These are phyloP conservation scores for Sternotherus odoratus DNA, from an alignment of 2,797 vertebrate genomes.

Conservation along the genomic window DNA sequence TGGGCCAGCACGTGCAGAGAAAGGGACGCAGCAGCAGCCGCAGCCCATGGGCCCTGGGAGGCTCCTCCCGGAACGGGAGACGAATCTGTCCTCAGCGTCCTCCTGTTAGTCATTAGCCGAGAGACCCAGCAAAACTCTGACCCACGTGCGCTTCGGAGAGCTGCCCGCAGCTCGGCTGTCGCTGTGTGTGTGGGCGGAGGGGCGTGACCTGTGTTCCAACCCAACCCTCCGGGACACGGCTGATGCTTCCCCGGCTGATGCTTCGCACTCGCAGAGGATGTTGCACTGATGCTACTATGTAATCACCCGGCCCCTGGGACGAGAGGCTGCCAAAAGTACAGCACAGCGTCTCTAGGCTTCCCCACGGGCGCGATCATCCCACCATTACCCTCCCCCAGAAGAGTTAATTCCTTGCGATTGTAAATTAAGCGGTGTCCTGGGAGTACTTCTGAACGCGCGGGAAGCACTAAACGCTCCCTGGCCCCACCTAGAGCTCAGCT, in stretches of 20 bases:
- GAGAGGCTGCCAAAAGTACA: slow-evolving; percentile 76
- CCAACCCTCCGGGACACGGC: not conserved
- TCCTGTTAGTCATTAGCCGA: not conserved
- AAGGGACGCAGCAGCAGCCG: not conserved
- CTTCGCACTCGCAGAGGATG: slow-evolving; percentile 70
- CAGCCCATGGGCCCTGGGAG: not conserved
- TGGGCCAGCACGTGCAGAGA: not conserved
- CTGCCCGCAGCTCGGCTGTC: not conserved
- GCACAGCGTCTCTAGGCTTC: slow-evolving; percentile 70
- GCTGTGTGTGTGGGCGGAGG: slow-evolving; percentile 22
- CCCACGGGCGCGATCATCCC: slow-evolving; percentile 66
- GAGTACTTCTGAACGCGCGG: not conserved
- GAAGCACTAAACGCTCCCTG: not conserved
- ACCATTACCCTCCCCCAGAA: slow-evolving; percentile 51
- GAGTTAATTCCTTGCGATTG: slow-evolving; percentile 65
- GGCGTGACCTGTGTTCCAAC: slow-evolving; percentile 43
- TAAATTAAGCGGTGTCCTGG: slow-evolving; percentile 43
- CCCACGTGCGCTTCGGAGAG: slow-evolving; percentile 1
- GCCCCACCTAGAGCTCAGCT: slow-evolving; percentile 58
- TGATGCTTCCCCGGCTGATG: slow-evolving; percentile 55
- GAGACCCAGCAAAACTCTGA: not conserved
- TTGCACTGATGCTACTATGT: slow-evolving; percentile 64
- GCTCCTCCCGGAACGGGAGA: not conserved
- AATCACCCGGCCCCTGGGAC: slow-evolving; percentile 64
- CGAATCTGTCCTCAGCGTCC: not conserved